phyloP scores from a whole-genome alignment of 2,888 invertebrate genomes.

The Heteromurus nitidus region DNA sequence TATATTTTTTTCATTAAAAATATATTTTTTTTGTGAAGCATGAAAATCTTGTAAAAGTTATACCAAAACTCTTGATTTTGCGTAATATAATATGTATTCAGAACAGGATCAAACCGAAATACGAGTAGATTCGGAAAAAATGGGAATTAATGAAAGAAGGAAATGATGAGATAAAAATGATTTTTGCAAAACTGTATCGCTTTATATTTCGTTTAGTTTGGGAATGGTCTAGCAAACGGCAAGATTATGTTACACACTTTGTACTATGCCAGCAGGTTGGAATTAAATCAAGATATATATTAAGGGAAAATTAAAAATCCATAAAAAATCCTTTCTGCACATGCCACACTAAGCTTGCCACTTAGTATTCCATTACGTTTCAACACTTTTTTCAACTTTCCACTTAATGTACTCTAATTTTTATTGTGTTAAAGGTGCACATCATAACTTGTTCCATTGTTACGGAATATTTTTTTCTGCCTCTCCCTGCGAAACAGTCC shows the following conservation, averaged over 20 bases:
- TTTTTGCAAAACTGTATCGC: slow-evolving; percentile 10
- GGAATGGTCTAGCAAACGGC: not conserved
- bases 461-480: not conserved
- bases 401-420: slow-evolving; percentile 14
- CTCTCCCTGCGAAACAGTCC: not conserved
- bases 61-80: not conserved
- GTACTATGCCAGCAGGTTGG: too few relatives aligned
- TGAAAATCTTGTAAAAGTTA: too few relatives aligned
- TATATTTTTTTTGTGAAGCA: not conserved
- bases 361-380: slow-evolving; percentile 20
- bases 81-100: slow-evolving; percentile 10
- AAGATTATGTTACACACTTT: too few relatives aligned
- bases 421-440: slow-evolving; percentile 4
- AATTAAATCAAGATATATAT: slow-evolving; percentile 12
- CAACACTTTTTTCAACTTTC: slow-evolving; percentile 19
- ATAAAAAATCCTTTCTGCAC: slow-evolving; percentile 1
- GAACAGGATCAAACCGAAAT: not conserved
- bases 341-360: not conserved
- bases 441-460: not conserved
- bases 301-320: slow-evolving; percentile 16
- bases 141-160: not conserved
- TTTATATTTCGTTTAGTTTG: not conserved
- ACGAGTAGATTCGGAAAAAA: too few relatives aligned
- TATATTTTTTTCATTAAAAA: not conserved
- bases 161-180: not conserved